Evolutionary conservation across 2,797 vertebrate species (phyloP), one percentile per base, ranked within the genome.

Genomic region (Jordanella pulchra): DNA sequence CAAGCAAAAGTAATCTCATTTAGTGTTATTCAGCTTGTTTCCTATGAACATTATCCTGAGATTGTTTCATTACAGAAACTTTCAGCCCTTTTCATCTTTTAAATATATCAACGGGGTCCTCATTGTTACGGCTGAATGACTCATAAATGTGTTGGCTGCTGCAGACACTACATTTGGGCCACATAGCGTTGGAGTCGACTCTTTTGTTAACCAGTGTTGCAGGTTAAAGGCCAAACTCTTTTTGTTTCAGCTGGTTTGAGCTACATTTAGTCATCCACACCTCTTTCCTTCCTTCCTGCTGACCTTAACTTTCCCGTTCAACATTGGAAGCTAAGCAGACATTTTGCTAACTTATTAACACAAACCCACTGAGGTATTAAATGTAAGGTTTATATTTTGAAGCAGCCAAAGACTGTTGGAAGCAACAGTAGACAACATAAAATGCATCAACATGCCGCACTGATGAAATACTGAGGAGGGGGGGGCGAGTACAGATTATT

Each of bases 211-310:
- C n/a, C 53, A 71, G 17, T 23, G 1, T 69, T 27, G 35, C 1
- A n/a, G 69, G 58, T 69, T 79, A 86, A 85, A 83, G 82, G 81
- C 25, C 75, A 80, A 78, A 76, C 10, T 51, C 67, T 50, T 84
- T 86, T 89, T 80, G 85, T 89, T 87, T 76, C 54, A 80, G 76
- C 66, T 55, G 70, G 77, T 76, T 28, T 71, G 65, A 65, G 75
- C 82, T 66, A 79, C 83, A 80, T 90, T 91, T 82, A 89, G 82
- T 72, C 73, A 63, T 67, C 89, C 91, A 88, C 90, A 89, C 92
- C 90, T 87, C 76, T 89, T 89, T 92, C 93, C 91, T 89, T 89
- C 89, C 89, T 72, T 32, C 58, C 71, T 42, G 47, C 64, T 67
- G 42, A 60, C 35, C 55, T 63, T 48, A 67, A 61, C 65, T 30